Percentiles rank a stretch among this genome's conserved stretches.
Conservation (phyloP, 2,888 invertebrate genomes). For the Lithodes maja region DNA sequence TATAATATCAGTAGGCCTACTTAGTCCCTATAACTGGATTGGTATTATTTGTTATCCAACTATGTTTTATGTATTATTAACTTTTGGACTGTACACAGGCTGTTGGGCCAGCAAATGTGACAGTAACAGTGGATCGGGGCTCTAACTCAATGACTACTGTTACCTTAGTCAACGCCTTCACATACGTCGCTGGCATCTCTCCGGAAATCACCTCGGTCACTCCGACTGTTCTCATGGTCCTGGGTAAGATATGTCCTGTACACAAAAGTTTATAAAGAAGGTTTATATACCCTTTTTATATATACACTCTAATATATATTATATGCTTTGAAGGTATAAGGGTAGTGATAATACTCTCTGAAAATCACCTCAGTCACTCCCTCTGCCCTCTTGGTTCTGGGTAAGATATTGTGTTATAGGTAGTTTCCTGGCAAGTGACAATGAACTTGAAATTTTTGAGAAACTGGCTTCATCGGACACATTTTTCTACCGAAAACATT, state of each 20-base stretch:
- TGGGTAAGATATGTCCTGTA: not conserved
- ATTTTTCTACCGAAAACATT: too few relatives aligned
- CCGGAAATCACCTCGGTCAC: constrained; percentile 1
- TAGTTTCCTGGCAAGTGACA: too few relatives aligned
- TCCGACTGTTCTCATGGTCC: not conserved
- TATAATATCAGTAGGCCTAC: too few relatives aligned
- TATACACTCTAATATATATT: too few relatives aligned
- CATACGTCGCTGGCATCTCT: constrained; percentile 7
- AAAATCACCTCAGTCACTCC: constrained; percentile 9
- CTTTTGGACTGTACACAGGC: not conserved
- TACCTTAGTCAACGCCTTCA: not conserved
- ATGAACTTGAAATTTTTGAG: too few relatives aligned
- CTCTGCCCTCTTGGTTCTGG: not conserved
- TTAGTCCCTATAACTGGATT: too few relatives aligned
- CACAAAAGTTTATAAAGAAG: too few relatives aligned
- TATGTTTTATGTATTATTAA: not conserved
- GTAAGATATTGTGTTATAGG: not conserved
- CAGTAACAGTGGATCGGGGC: not conserved
- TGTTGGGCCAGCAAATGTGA: not conserved
- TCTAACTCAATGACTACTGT: not conserved
- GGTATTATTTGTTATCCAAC: too few relatives aligned
- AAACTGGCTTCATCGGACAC: too few relatives aligned
- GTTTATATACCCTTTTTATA: too few relatives aligned
- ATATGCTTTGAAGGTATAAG: too few relatives aligned
- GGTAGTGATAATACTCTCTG: too few relatives aligned